Percentiles rank a stretch among this genome's conserved stretches.
These are phyloP conservation scores for Meloidogyne floridensis DNA, from an alignment of 1,140 invertebrate genomes.

Conservation along the genomic window DNA sequence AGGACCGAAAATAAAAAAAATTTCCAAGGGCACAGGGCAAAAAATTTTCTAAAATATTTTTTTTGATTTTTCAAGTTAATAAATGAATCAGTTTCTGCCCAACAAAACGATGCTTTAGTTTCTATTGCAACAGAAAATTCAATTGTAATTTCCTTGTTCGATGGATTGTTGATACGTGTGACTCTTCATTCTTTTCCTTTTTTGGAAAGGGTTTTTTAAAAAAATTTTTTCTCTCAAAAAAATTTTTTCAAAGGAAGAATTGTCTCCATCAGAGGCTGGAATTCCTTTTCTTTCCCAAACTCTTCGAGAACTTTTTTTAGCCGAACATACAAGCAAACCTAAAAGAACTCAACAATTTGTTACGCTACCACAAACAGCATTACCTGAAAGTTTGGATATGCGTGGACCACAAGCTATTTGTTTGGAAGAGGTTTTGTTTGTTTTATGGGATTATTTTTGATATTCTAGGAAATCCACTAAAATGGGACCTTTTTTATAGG, in stretches of 20 bases:
- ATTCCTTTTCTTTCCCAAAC: slow-evolving; percentile 45
- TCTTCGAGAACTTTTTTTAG: slow-evolving; percentile 45
- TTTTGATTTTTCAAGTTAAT: slow-evolving; percentile 13
- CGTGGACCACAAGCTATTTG: slow-evolving; percentile 46
- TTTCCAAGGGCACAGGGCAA: no score
- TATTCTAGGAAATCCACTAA: no score
- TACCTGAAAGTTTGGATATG: slow-evolving; percentile 48
- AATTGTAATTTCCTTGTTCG: slow-evolving; percentile 44
- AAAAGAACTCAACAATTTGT: slow-evolving; percentile 44
- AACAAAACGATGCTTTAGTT: slow-evolving; percentile 25
- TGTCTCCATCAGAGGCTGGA: slow-evolving; percentile 28
- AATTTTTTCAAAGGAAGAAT: neutral
- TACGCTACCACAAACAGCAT: slow-evolving; percentile 33
- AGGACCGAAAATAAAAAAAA: no score
- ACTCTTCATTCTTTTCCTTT: slow-evolving; percentile 33
- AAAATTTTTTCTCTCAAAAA: neutral
- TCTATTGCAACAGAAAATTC: slow-evolving; percentile 49
- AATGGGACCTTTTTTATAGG: no score
- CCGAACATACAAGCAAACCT: slow-evolving; percentile 44
- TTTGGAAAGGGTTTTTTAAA: slow-evolving; percentile 46
- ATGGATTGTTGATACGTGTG: slow-evolving; percentile 41
- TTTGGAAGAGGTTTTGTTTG: slow-evolving; percentile 46
- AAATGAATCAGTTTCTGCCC: slow-evolving; percentile 32
- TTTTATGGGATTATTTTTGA: neutral
- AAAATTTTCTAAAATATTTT: neutral